These are phyloP conservation scores for Progne subis DNA, from an alignment of 2,113 vertebrate species.

Conservation along the genomic window DNA sequence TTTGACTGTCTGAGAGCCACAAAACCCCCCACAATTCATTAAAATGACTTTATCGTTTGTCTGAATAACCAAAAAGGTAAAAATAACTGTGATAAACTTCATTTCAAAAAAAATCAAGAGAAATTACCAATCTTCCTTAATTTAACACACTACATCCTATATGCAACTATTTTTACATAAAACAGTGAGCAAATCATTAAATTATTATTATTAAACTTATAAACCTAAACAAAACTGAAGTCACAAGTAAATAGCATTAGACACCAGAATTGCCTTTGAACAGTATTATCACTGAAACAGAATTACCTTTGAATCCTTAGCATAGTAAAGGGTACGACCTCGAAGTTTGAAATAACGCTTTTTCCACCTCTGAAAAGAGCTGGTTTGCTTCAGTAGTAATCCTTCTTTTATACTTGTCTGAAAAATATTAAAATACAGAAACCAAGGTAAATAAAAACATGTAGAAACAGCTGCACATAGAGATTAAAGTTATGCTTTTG, in stretches of 20 bases:
- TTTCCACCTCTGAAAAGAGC: constrained; percentile 99
- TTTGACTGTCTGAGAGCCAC: not conserved
- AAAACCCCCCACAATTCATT: rapidly evolving
- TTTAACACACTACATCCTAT: not conserved
- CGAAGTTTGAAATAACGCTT: constrained; percentile 97
- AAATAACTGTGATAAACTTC: not conserved
- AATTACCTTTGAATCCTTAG: constrained; percentile 96
- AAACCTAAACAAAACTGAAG: not conserved
- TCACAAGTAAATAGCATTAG: not conserved
- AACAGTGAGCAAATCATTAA: not conserved
- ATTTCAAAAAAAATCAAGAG: not conserved
- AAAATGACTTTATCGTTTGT: not conserved
- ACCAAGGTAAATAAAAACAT: not conserved
- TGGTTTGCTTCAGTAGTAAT: constrained; percentile 95
- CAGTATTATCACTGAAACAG: not conserved
- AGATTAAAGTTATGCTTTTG: not conserved
- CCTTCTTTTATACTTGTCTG: constrained; percentile 98
- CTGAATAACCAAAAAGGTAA: not conserved
- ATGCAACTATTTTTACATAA: not conserved
- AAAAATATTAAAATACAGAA: constrained; percentile 43
- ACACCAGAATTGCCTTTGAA: constrained; percentile 84
- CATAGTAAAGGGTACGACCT: constrained; percentile 96
- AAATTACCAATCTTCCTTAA: not conserved
- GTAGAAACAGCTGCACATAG: not conserved
- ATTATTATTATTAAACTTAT: not conserved